These are phyloP conservation scores for Labia minor DNA, from an alignment of 2,888 invertebrate genomes.

Conservation along the genomic window DNA sequence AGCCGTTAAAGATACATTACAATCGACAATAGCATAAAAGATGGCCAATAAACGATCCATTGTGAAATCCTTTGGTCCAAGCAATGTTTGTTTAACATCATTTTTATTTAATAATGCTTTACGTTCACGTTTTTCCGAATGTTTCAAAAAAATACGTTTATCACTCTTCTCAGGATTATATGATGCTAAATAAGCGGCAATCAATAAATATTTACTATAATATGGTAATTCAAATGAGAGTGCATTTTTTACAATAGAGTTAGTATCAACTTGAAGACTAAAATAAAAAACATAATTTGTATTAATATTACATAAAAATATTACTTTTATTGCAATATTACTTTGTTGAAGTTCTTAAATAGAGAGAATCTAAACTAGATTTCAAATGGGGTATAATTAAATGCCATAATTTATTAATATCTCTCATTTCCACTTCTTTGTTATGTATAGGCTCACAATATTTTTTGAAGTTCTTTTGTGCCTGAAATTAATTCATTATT, in stretches of 20 bases:
- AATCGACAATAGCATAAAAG: constrained; percentile 78
- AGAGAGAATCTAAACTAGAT: constrained; percentile 62
- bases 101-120: constrained; percentile 52
- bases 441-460: constrained; percentile 69
- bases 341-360: constrained; percentile 44
- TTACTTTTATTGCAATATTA: constrained; percentile 8
- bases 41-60: constrained; percentile 75
- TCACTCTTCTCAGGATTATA: constrained; percentile 85
- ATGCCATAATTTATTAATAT: constrained; percentile 65
- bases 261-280: neutral
- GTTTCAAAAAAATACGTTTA: constrained; percentile 72
- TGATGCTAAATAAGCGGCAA: constrained; percentile 85
- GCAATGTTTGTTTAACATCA: constrained; percentile 38
- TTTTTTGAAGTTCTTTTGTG: constrained; percentile 47
- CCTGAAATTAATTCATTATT: too few species aligned
- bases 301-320: neutral
- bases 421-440: constrained; percentile 49
- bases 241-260: constrained; percentile 40
- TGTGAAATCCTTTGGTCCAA: constrained; percentile 75
- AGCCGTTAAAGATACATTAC: constrained; percentile 73
- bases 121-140: constrained; percentile 50
- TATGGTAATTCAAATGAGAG: constrained; percentile 60
- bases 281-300: neutral
- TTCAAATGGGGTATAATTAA: constrained; percentile 66
- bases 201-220: constrained; percentile 79